These are phyloP conservation scores for Percina caprodes DNA, from an alignment of 2,113 vertebrate species.

Conservation along the genomic window DNA sequence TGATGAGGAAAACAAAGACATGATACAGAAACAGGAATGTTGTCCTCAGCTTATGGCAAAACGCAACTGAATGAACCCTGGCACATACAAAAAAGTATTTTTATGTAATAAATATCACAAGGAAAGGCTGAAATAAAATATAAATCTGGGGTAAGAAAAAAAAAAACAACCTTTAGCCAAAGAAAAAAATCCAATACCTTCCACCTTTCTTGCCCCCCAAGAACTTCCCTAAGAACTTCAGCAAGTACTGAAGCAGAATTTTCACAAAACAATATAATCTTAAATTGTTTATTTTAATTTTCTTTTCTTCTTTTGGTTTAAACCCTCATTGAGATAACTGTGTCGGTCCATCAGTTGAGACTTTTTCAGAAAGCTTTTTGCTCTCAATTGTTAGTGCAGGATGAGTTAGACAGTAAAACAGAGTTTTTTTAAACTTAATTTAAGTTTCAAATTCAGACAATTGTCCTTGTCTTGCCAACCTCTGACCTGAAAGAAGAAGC, in stretches of 20 bases:
- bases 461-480: background rate
- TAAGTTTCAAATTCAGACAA: background rate
- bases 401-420: background rate
- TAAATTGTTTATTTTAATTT: background rate
- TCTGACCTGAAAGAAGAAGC: background rate
- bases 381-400: background rate
- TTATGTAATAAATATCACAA: too few species aligned
- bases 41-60: too few species aligned
- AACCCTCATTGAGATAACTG: background rate
- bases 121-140: too few species aligned
- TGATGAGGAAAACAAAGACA: background rate
- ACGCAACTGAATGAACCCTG: too few species aligned
- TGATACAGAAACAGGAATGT: background rate
- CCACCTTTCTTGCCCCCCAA: background rate
- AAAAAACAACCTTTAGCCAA: background rate
- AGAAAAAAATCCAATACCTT: background rate
- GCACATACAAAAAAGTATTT: too few species aligned
- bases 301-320: background rate
- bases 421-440: background rate
- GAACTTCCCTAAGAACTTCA: background rate
- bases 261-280: background rate
- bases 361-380: background rate
- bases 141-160: background rate
- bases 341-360: constrained; percentile 11
- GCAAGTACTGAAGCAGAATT: background rate